Percentiles rank a stretch among this genome's conserved stretches.
These are phyloP conservation scores for Graptemys geographica DNA, from an alignment of 2,797 vertebrate species.

Conservation along the genomic window DNA sequence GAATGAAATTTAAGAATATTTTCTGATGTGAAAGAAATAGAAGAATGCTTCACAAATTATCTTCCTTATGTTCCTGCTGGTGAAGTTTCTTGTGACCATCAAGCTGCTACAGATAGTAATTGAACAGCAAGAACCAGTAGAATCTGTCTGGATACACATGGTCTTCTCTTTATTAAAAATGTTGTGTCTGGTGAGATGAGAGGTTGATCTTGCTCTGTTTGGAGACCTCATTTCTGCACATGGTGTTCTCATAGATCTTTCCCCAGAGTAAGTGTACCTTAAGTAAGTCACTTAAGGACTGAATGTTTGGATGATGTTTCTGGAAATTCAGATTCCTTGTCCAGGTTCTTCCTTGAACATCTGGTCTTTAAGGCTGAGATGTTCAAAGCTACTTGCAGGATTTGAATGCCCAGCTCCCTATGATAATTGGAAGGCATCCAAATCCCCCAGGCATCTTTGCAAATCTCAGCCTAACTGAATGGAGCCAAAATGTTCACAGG, in stretches of 20 bases:
- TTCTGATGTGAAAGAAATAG: neutral
- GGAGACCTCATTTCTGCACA: neutral
- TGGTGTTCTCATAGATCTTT: neutral
- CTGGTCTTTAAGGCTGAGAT: neutral
- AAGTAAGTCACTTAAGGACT: neutral
- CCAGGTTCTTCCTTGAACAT: neutral
- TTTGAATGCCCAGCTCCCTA: neutral
- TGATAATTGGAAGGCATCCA: neutral
- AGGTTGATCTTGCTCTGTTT: neutral
- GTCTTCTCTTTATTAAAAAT: neutral
- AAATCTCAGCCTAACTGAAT: neutral
- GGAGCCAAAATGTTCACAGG: neutral
- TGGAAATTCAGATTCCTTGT: neutral
- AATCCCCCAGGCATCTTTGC: neutral
- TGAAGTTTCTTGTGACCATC: neutral
- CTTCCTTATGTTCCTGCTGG: neutral
- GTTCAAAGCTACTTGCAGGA: neutral
- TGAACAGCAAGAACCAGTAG: neutral
- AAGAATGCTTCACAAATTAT: neutral
- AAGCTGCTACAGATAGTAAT: neutral
- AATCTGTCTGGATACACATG: neutral
- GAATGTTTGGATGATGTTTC: neutral
- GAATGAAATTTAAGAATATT: neutral
- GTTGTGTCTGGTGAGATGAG: neutral
- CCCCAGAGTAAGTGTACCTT: neutral